Percentiles rank a stretch among this genome's conserved stretches.
These are phyloP conservation scores for Centrocercus urophasianus DNA, from an alignment of 2,113 vertebrate species.

Conservation along the genomic window DNA sequence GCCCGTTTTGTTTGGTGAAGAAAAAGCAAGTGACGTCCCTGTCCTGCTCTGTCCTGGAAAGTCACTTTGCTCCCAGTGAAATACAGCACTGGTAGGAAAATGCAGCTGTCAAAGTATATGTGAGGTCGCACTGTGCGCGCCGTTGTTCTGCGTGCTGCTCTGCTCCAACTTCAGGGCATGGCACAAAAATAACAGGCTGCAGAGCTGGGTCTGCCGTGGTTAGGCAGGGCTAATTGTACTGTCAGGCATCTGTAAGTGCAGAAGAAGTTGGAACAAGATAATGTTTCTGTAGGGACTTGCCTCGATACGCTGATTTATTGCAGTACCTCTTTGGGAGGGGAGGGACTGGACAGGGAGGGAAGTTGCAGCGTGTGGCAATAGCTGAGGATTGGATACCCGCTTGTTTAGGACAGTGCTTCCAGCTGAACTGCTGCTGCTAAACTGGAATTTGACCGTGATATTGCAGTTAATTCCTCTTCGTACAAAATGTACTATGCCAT, in stretches of 20 bases:
- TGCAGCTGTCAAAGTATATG: neutral
- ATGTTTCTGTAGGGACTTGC: neutral
- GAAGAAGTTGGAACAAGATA: neutral
- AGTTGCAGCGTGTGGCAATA: neutral
- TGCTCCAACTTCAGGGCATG: neutral
- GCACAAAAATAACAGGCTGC: neutral
- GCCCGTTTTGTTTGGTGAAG: neutral
- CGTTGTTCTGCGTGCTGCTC: neutral
- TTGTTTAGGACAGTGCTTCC: neutral
- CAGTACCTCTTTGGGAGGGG: neutral
- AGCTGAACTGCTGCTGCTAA: neutral
- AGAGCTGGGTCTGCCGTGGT: neutral
- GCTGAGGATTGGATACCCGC: rapidly evolving
- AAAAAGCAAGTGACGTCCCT: neutral
- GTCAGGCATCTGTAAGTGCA: neutral
- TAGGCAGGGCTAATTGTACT: neutral
- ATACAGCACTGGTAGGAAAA: neutral
- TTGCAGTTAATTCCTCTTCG: neutral
- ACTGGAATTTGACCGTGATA: neutral
- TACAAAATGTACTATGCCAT: neutral
- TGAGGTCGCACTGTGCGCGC: rapidly evolving
- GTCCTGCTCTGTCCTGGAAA: neutral
- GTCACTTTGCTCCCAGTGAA: neutral
- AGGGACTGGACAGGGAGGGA: neutral
- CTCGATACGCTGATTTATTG: neutral